Evolutionary conservation across 2,797 vertebrate species (phyloP).

Genomic region (Gallirallus australis): DNA sequence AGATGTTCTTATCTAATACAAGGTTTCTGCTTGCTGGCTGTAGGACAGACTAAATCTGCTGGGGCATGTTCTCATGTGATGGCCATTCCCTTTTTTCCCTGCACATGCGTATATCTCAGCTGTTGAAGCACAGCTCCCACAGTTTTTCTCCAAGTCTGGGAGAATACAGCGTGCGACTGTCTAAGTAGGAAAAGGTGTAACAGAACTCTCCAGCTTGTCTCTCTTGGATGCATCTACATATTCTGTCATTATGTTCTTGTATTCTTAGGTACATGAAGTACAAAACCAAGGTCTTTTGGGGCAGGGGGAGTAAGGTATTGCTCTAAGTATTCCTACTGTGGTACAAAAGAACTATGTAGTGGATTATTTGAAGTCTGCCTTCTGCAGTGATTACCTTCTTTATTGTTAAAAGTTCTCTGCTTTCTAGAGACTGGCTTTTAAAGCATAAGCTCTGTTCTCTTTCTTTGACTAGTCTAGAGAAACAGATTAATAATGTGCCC

Average conservation of each 20-base stretch:
- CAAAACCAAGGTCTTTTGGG: background rate
- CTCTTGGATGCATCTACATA: background rate
- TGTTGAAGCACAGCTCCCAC: background rate
- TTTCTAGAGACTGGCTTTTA: background rate
- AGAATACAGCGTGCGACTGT: background rate
- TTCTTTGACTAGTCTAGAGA: background rate
- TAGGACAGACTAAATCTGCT: constrained; percentile 1
- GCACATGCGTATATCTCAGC: background rate
- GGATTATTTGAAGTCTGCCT: background rate
- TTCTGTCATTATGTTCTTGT: background rate
- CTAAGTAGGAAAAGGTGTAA: background rate
- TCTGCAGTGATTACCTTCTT: background rate
- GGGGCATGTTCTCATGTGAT: background rate
- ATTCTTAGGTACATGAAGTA: background rate
- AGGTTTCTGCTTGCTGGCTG: constrained; percentile 5
- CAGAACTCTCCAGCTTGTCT: background rate
- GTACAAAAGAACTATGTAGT: background rate
- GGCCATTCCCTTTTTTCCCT: accelerated
- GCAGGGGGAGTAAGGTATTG: background rate
- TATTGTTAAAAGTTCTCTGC: background rate
- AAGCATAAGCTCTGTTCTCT: background rate
- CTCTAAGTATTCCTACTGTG: background rate
- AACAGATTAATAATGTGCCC: background rate
- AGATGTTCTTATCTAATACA: background rate
- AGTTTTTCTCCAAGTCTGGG: background rate